Evolutionary conservation across 2,797 vertebrate genomes (phyloP).

Genomic region (Rhinogobio ventralis): DNA sequence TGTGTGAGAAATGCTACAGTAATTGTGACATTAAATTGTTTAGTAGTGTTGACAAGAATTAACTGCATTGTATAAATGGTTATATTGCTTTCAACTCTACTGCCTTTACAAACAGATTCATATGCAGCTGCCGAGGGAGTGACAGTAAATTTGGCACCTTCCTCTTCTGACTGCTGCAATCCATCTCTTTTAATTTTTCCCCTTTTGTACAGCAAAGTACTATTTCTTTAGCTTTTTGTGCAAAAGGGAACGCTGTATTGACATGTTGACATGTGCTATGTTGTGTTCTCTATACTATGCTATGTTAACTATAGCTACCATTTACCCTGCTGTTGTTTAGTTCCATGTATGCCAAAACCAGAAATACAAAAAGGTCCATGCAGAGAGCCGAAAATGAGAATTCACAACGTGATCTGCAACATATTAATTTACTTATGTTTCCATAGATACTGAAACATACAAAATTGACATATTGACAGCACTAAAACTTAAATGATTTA

Average conservation of each 20-base stretch:
- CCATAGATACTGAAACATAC: not conserved
- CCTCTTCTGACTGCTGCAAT: not conserved
- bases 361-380: constrained; percentile 6
- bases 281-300: not conserved
- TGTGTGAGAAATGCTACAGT: constrained; percentile 25
- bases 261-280: constrained; percentile 20
- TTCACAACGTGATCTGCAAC: not conserved
- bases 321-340: not conserved
- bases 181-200: not conserved
- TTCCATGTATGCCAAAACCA: not conserved
- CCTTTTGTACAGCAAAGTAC: constrained; percentile 1
- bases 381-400: not conserved
- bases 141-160: constrained; percentile 7
- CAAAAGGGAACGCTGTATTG: not conserved
- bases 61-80: constrained; percentile 21
- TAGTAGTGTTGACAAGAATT: constrained; percentile 34
- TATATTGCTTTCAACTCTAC: constrained; percentile 22
- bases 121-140: not conserved
- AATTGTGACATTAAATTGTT: constrained; percentile 33
- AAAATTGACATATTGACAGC: not conserved
- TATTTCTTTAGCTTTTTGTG: not conserved
- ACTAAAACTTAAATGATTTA: not conserved
- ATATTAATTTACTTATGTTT: not conserved
- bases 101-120: constrained; percentile 20
- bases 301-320: not conserved